Percentiles rank a stretch among this genome's conserved stretches.
phyloP scores from a whole-genome alignment of 2,888 invertebrate species.

The Drosophila macrospina region DNA sequence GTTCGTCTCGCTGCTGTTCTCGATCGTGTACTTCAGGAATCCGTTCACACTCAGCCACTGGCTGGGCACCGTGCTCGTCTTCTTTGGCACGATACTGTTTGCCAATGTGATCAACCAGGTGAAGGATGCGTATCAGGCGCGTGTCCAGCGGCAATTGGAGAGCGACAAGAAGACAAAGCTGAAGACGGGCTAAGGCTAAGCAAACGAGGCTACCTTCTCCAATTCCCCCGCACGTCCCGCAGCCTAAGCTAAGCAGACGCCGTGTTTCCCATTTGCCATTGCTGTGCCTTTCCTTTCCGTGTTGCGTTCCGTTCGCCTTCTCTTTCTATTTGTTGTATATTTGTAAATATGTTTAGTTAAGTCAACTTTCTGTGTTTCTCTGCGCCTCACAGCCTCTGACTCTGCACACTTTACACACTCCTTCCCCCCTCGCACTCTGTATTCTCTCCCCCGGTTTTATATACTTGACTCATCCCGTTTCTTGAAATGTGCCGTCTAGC shows the following conservation, averaged over 20 bases:
- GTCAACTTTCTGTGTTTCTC: slow-evolving; percentile 8
- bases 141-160: slow-evolving; percentile 25
- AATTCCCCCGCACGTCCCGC: neutral
- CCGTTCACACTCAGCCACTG: slow-evolving; percentile 96
- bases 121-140: slow-evolving; percentile 54
- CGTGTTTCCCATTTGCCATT: slow-evolving; percentile 23
- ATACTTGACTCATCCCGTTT: neutral
- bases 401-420: neutral
- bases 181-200: slow-evolving; percentile 37
- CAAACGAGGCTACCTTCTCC: neutral
- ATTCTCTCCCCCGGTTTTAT: neutral
- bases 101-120: slow-evolving; percentile 89
- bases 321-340: slow-evolving; percentile 16
- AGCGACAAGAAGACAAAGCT: slow-evolving; percentile 23
- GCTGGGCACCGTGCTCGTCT: slow-evolving; percentile 95
- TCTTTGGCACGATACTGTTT: slow-evolving; percentile 96
- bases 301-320: neutral
- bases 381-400: slow-evolving; percentile 1
- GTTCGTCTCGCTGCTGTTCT: slow-evolving; percentile 97
- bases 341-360: slow-evolving; percentile 47
- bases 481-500: slow-evolving; percentile 9
- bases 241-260: slow-evolving; percentile 1
- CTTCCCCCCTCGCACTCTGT: neutral
- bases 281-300: slow-evolving; percentile 27
- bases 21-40: slow-evolving; percentile 96